Base-by-base conservation (phyloP, 2,797 vertebrate genomes). In the Gastrophryne carolinensis region DNA sequence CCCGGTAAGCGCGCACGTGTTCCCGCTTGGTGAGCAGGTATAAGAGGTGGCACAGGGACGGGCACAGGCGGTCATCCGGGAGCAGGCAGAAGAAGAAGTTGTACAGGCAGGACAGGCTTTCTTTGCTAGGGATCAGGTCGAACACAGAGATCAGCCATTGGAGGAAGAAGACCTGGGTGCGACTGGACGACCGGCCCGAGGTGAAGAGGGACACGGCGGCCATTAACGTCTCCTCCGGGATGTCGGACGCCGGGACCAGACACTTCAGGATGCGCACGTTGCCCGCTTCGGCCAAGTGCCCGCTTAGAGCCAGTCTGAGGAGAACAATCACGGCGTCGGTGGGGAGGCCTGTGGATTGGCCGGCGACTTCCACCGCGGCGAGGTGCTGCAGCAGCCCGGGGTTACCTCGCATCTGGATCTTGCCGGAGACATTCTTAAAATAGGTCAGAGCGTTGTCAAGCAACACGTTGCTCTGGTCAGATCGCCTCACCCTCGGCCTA, bases 111-210 rank as follows among this genome's bases (percentile, higher is more conserved):
- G 87, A 89, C 66, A 99, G 81, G 26, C 93, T 81, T 27, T 97
- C 94, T 83, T 97, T 99, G 37, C 76, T 83, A 70, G 97, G 91
- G 70, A 98, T 93, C 84, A 95, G 91, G 89, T 99, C 96, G 90
- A 97, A 98, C 75, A 98, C 30, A 2, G 95, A 93, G 80, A 98
- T 87, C 21, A 97, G 82, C 98, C 98, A 99, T 80, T 91, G 95
- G 58, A 97, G 80, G 82, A 98, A 98, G 64, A 98, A 84, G 81
- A 94, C 97, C 93, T 97, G 94, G 49, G 86, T 82, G 66, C 54
- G 89, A 66, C 79, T 34, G 56, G 95, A 87, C 81, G 94, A 90
- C 85, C 93, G 96, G 39, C 85, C 79, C 3, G 90, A 86, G 79
- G 91, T 92, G 23, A 98, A 82, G 93, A 89, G 95, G 65, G 93